Evolutionary conservation across 2,888 invertebrate species (phyloP), one percentile per base, ranked within the genome.

Genomic region (Parnassius smintheus): DNA sequence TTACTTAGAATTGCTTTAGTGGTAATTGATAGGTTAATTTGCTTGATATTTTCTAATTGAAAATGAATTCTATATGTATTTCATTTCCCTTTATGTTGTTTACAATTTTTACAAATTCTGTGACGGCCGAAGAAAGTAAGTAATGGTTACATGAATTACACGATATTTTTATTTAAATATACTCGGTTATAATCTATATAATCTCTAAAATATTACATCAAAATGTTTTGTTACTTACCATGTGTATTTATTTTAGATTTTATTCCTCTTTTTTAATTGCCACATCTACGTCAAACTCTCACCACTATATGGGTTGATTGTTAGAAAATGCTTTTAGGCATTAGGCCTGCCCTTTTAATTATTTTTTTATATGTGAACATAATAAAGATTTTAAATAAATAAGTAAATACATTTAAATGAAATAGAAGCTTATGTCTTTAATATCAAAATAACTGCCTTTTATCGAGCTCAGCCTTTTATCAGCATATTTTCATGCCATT

Each of bases 121-220:
- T 56, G 22, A 59, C 61, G 2, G 62, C 69, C 2, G 59, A 65
- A 48, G 70, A 70, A 60, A 74, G 74, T 74, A 65, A 74, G 74
- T 72, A 1, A 7, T 35, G 25, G 9, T 10, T 22, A 22, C 9
- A 9, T n/a, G 2, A 13, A 7, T 49, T 9, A 12, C 13, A 2
- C 1, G 4, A 12, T n/a, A n/a, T 4, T 49, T 9, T 46, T 4
- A 51, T 57, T 11, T 9, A 12, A 13, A 1, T 25, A 44, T 51
- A 42, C n/a, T 25, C 44, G 4, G 22, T n/a, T 8, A n/a, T 13
- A 12, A 58, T 44, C 13, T 41, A 22, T 51, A 57, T 10, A 9
- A 11, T 8, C 9, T 49, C n/a, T 12, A 0, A 7, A 25, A 25
- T 35, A 35, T 11, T 9, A 10, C 25, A 25, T 11, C 12, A 9